Percentiles rank a stretch among this genome's conserved stretches.
Evolutionary conservation across 2,888 invertebrate species (phyloP).

Genomic region (Sympetrum striolatum): DNA sequence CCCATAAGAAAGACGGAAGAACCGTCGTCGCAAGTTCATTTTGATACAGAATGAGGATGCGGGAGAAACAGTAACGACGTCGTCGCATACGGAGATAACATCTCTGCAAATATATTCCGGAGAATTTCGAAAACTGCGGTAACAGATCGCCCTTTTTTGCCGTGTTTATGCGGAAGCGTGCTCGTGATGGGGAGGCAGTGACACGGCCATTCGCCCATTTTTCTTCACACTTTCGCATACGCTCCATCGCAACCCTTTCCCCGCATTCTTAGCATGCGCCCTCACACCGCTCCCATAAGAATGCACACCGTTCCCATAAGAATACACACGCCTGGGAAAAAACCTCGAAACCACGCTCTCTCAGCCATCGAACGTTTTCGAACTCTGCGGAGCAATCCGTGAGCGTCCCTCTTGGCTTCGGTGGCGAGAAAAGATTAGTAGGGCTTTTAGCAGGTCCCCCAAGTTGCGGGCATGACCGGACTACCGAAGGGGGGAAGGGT

Average conservation of each 20-base stretch:
- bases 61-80: too few relatives aligned
- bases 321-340: background rate
- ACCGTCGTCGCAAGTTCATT: too few relatives aligned
- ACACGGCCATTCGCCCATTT: background rate
- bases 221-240: background rate
- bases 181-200: too few relatives aligned
- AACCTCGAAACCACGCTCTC: background rate
- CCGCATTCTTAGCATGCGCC: background rate
- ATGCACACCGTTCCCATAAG: background rate
- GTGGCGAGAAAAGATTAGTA: background rate
- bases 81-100: too few relatives aligned
- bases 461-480: background rate
- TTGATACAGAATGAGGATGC: too few relatives aligned
- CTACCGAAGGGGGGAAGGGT: background rate
- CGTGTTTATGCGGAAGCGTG: too few relatives aligned
- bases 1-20: too few relatives aligned
- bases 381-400: background rate
- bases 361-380: background rate
- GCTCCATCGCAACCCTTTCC: too few relatives aligned
- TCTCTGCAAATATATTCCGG: too few relatives aligned
- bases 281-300: background rate
- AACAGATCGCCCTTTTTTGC: too few relatives aligned
- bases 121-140: too few relatives aligned
- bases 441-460: background rate
- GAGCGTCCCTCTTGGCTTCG: background rate